Evolutionary conservation across 2,888 invertebrate species (phyloP), one percentile per base, ranked within the genome.

Genomic region (Euzetes globulus): DNA sequence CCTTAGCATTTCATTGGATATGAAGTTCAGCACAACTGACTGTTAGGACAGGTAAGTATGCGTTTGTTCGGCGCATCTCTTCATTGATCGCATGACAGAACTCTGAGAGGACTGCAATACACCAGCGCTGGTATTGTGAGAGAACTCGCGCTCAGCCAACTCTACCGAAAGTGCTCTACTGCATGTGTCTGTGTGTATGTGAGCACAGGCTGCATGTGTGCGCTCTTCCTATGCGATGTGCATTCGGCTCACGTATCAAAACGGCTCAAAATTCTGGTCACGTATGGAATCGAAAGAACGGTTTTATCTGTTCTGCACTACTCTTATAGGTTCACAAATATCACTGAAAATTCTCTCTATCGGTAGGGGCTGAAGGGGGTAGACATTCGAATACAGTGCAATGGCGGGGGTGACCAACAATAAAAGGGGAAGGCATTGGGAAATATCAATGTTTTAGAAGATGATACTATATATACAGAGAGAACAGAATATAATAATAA

Each of bases 31-130:
- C 50, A 50, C 50, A 63, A 25, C 3, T 22, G 22, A 45, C 68
- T 68, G 68, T 45, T 63, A 68, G 68, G 68, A 68, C 68, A 68
- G 68, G 68, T 68, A 68, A 68, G 25, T 68, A 68, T 68, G 68
- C 41, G 68, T 68, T 68, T 68, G 29, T 68, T 68, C 33, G 45
- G 68, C 68, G 68, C 68, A 68, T 68, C 68, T 68, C 45, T 37
- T 33, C 63, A 58, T 29, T 58, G 68, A 68, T 68, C 68, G 68
- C 68, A 68, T 68, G 68, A 68, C 68, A 68, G 65, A 37, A 45
- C 37, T 33, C 50, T 7, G 33, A 33, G 33, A 63, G 63, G n/a
- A 33, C 11, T 63, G 33, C 33, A 33, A 7, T 33, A 37, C 17
- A 27, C 33, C 37, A 63, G 63, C 19, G 37, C 63, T 63, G 33